Evolutionary conservation across 2,888 invertebrate species (phyloP), one percentile per base, ranked within the genome.

Genomic region (Poecilus cupreus): DNA sequence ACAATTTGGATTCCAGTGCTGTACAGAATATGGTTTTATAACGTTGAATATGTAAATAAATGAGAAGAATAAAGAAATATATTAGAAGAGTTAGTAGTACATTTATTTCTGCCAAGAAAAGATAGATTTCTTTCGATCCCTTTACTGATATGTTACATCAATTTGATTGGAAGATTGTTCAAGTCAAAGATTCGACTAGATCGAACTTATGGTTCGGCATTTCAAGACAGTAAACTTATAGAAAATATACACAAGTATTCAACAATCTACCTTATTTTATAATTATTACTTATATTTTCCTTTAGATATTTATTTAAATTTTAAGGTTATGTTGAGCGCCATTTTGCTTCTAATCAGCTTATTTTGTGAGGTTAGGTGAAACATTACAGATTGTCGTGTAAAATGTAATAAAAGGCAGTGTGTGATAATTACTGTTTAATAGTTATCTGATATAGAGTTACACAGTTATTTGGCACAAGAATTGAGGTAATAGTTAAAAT

Each of bases 61-160:
- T 77, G 32, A 57, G 43, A 64, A 51, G 43, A 79, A 68, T 68
- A 80, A 57, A 80, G 20, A 60, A 68, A 54, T 49, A 57, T 51
- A 37, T 80, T 80, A 80, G 72, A 80, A 80, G 80, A 80, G 11
- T 32, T 68, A 72, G 60, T 72, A 80, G 60, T 72, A 80, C 80
- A 80, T 80, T 80, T 80, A 80, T 80, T 78, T 80, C 39, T 80
- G 68, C 70, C 37, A 51, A 11, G 22, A 70, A 72, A 79, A 70
- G 32, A 37, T 70, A 20, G 22, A 72, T 32, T 70, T 78, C 39
- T 76, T 72, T 80, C 76, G 76, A 70, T 79, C 54, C 79, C 46
- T 72, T 54, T 60, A 54, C 37, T 80, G 80, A 80, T 80, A 80
- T 80, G 80, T 80, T 79, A 79, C 64, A 74, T 57, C 32, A 46